Evolutionary conservation across 2,888 invertebrate genomes (phyloP).

Genomic region (Agrotis clavis): DNA sequence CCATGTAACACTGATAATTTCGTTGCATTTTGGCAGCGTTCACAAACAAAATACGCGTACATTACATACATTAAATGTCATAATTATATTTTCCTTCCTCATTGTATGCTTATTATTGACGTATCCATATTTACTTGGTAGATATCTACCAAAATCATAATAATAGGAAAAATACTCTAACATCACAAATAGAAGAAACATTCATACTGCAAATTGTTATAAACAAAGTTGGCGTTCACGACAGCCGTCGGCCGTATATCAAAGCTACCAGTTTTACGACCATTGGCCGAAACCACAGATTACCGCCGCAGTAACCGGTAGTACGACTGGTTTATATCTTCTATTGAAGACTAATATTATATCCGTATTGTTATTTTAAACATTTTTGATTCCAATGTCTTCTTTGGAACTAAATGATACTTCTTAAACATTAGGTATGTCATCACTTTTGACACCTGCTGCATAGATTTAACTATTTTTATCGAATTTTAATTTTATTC

Average conservation of each 20-base stretch:
- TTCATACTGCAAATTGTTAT: conserved; percentile 45
- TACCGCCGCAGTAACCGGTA: conserved; percentile 67
- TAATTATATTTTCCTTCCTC: too few relatives aligned
- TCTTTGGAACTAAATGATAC: not conserved
- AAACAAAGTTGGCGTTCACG: conserved; percentile 50
- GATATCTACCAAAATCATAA: conserved; percentile 11
- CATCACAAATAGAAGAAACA: not conserved
- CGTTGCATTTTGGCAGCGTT: too few relatives aligned
- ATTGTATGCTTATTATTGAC: not conserved
- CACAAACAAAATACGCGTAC: too few relatives aligned
- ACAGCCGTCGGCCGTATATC: conserved; percentile 66
- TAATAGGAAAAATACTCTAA: conserved; percentile 13
- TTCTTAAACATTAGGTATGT: not conserved
- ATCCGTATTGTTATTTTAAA: conserved; percentile 22
- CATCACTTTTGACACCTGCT: not conserved
- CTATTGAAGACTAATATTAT: conserved; percentile 46
- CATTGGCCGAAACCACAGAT: conserved; percentile 70
- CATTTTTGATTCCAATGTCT: not conserved
- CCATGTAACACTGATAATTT: too few relatives aligned
- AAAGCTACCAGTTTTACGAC: conserved; percentile 75
- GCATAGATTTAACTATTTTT: not conserved
- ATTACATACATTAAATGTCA: too few relatives aligned
- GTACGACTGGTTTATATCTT: conserved; percentile 56
- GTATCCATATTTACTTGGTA: not conserved
- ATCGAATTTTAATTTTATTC: not conserved